Base-by-base conservation (phyloP, 2,797 vertebrate genomes). In the Atherinosoma microstoma region DNA sequence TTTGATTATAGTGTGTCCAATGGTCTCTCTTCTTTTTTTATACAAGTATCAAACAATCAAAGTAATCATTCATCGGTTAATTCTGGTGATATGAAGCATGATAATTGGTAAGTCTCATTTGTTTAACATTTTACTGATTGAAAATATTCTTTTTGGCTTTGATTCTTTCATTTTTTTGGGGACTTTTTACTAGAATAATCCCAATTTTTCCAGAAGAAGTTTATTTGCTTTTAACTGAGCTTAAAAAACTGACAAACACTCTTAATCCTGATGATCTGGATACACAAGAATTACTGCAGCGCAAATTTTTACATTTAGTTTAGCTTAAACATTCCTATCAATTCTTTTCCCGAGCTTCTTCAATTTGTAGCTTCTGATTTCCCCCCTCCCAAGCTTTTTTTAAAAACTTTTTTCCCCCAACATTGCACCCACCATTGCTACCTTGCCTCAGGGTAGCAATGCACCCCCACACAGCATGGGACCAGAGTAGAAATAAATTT, bases 391-490 rank as follows among this genome's bases (percentile, higher is more conserved):
- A 12, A n/a, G 2, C 15, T 40, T 35, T 38, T 59, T 27, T 38
- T 18, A n/a, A n/a, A n/a, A 0, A 7, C 65, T 36, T 22, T 47
- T n/a, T 49, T 20, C 49, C 57, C 56, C 53, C 40, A 63, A 1
- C 54, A 67, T 22, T 67, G 13, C 67, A 51, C 49, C 78, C 66
- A 35, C 61, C 54, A 22, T 54, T 60, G 62, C 71, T 70, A 42
- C 58, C 42, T 18, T 61, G 71, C 87, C 84, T 38, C 61, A 34
- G 57, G 78, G 5, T 2, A 5, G 78, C 64, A 74, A 77, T 57
- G 40, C 68, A 78, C 59, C 75, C 30, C 56, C 40, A 67, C 38
- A 67, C 72, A 70, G 73, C 64, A 73, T 54, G 73, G 49, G 53
- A 64, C 22, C 58, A 29, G 18, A 9, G 4, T 65, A 88, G 73